Evolutionary conservation across 2,113 vertebrate genomes (phyloP), one percentile per base, ranked within the genome.

Genomic region (Eudyptes chrysolophus): DNA sequence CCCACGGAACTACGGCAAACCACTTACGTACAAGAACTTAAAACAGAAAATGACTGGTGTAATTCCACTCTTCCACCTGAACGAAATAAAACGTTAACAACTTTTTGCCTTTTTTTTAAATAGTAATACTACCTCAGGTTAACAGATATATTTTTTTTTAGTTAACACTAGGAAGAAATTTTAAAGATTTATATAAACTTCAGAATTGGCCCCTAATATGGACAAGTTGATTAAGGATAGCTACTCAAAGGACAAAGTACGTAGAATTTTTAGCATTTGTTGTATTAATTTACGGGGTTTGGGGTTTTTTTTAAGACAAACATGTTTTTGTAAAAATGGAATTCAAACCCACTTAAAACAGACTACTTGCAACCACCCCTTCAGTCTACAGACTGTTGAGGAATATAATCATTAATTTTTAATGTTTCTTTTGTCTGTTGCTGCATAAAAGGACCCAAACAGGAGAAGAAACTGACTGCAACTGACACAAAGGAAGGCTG

Each of bases 361-460:
- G 65, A 46, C 74, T 30, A 46, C 32, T 86, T 38, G 64, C 65
- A 95, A 78, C 12, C n/a, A 65, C 12, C n/a, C 64, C 64, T 94
- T 80, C 79, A 78, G 71, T 51, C 79, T 94, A 71, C 68, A 84
- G n/a, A n/a, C 64, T 90, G 34, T 81, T 92, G 49, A 85, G 66
- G 62, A 84, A 86, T 36, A 90, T 14, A 38, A 75, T 36, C 21
- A 90, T 97, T 77, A 89, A 93, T 93, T 93, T 95, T 97, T 93
- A 80, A 96, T 82, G 93, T 46, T 93, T 79, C 94, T 96, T 96
- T 97, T 96, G 93, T 96, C 81, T 96, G 36, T 85, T 87, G 40
- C 74, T 83, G 89, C 58, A 74, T 42, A 65, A 82, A 83, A 91
- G 21, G 81, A 85, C 52, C 54, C 36, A 79, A 87, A 87, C 57